A percentile compares a stretch with the other conserved stretches of the same genome.
phyloP scores from a whole-genome alignment of 37 sponge, comb jelly and placozoan species.

The Mnemiopsis leidyi region DNA sequence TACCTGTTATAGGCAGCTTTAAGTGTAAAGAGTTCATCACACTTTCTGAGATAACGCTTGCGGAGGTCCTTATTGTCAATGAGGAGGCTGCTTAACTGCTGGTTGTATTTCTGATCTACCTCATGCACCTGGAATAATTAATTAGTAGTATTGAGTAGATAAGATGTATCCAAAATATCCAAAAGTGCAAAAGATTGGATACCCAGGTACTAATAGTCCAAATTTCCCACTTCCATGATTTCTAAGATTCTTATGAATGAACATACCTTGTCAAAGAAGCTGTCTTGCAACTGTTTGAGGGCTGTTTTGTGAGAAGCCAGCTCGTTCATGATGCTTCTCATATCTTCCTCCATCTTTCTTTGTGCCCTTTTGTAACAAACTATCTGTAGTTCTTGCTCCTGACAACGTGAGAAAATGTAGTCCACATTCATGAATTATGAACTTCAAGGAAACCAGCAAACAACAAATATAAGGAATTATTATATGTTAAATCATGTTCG shows the following conservation, averaged over 20 bases:
- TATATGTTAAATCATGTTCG: no score
- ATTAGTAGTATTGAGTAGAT: no score
- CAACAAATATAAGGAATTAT: no score
- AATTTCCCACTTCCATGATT: no score
- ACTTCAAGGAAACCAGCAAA: no score
- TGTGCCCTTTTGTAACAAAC: conserved; percentile 16
- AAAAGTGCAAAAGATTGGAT: no score
- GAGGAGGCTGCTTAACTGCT: conserved; percentile 2
- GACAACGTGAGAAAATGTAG: no score
- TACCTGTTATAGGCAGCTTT: conserved; percentile 26
- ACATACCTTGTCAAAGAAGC: conserved; percentile 35
- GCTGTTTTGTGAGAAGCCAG: conserved; percentile 38
- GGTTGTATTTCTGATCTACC: conserved; percentile 31
- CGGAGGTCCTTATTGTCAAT: conserved; percentile 38
- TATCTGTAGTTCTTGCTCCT: conserved; percentile 17
- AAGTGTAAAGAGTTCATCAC: conserved; percentile 53
- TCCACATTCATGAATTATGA: no score
- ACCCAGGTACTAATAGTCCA: no score
- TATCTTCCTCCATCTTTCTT: conserved; percentile 4
- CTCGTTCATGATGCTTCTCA: conserved; percentile 8
- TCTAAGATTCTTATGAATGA: no score
- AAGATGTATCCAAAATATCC: no score
- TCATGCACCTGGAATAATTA: conserved; percentile 51
- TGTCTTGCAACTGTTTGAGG: background rate
- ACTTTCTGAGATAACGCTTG: conserved; percentile 20